Percentiles rank a stretch among this genome's conserved stretches.
phyloP scores from a whole-genome alignment of 1,140 invertebrate genomes.

The Hyles euphorbiae region DNA sequence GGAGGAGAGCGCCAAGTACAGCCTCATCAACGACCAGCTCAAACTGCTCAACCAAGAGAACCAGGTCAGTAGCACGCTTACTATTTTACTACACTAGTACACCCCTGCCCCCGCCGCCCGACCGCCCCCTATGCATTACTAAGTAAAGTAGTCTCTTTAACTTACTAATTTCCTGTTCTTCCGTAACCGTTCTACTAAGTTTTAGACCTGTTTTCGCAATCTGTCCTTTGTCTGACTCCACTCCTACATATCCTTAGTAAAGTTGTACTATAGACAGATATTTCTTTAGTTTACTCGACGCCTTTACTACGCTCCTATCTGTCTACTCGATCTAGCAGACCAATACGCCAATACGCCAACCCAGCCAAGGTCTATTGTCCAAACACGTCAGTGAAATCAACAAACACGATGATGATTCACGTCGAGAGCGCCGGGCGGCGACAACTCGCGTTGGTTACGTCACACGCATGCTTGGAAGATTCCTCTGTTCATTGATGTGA shows the following conservation, averaged over 20 bases:
- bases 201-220: too few species aligned
- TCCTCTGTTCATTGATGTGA: constrained; percentile 38
- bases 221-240: too few species aligned
- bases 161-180: too few species aligned
- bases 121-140: too few species aligned
- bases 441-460: constrained; percentile 6
- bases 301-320: too few species aligned
- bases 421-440: not conserved
- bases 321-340: too few species aligned
- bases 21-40: constrained; percentile 96
- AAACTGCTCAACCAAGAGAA: constrained; percentile 97
- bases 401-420: constrained; percentile 3
- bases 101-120: too few species aligned
- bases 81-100: not conserved
- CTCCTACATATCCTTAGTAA: too few species aligned
- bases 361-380: constrained; percentile 1
- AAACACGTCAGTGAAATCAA: not conserved
- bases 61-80: constrained; percentile 82
- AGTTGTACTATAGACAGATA: too few species aligned
- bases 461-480: constrained; percentile 46
- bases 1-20: constrained; percentile 98
- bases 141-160: too few species aligned
- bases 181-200: too few species aligned
- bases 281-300: too few species aligned
- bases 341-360: not conserved